Base-by-base conservation (phyloP, 2,888 invertebrate species). In the Ophion ventricosus region DNA sequence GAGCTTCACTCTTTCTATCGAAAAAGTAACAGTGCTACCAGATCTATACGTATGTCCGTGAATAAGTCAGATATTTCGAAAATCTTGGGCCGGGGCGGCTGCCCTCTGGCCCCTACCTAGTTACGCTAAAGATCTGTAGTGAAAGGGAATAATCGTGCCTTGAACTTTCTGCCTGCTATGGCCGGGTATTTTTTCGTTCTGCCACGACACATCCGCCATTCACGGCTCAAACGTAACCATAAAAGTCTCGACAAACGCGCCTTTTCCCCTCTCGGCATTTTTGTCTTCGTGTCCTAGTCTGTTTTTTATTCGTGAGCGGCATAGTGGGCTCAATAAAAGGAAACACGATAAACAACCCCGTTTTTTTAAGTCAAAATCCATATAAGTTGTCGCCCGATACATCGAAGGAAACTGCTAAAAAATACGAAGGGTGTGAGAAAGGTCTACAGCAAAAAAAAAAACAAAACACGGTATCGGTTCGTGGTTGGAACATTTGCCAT, bases 401-500 rank as follows among this genome's bases (percentile, higher is more conserved):
- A 25, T 35, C 23, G 82, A 81, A 76, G 26, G 67, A 64, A 14
- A 10, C 17, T 72, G 61, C 43, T 40, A 56, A n/a, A 40, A 80
- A 67, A 74, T 57, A 77, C 14, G 73, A 49, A 63, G 17, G n/a
- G 57, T 59, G 64, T 56, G 29, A 57, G 57, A 67, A 67, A 61
- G 35, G 35, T 0, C 35, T 35, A 0, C 5, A 35, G 35, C 59
- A 14, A 49, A 11, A n/a, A 23, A 43, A 49, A 11, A n/a, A 25
- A 43, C 20, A 40, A 73, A 61, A 43, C 23, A 73, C 20, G 63
- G 74, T 61, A 75, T 77, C 75, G 81, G 82, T 84, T 82, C 83
- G 73, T 75, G 80, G 74, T 72, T 82, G 66, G 69, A 49, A 80
- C 72, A 81, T 78, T 63, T 63, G 64, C 74, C 77, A 80, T 78